phyloP scores from a whole-genome alignment of 2,113 vertebrate species.

The Apus apus region DNA sequence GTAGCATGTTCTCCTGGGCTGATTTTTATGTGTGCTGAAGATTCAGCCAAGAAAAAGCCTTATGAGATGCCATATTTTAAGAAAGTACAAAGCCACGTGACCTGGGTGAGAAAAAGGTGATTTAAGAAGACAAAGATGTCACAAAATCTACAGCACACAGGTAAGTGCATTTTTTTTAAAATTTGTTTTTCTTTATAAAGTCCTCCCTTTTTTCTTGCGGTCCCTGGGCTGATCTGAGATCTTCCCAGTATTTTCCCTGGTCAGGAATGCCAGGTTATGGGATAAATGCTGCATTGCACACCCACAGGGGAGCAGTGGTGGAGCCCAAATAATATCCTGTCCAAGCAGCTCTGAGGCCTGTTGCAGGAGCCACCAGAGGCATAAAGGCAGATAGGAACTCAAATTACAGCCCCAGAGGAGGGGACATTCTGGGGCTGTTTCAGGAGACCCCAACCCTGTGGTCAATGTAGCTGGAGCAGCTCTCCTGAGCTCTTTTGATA shows the following conservation, averaged over 20 bases:
- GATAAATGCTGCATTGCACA: accelerated
- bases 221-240: not conserved
- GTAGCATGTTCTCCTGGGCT: not conserved
- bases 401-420: not conserved
- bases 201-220: not conserved
- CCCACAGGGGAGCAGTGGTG: not conserved
- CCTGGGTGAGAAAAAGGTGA: not conserved
- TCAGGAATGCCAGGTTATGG: not conserved
- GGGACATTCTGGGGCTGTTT: not conserved
- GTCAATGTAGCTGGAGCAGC: not conserved
- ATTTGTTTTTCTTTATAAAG: not conserved
- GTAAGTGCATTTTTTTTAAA: not conserved
- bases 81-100: not conserved
- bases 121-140: not conserved
- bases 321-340: not conserved
- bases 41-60: not conserved
- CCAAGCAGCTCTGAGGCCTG: not conserved
- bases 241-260: not conserved
- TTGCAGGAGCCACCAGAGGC: not conserved
- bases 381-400: not conserved
- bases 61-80: not conserved
- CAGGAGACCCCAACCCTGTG: not conserved
- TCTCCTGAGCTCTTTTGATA: not conserved
- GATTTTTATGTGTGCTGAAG: not conserved
- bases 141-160: not conserved